Evolutionary conservation across 2,113 vertebrate genomes (phyloP), one percentile per base, ranked within the genome.

Genomic region (Corydoras maculifer): DNA sequence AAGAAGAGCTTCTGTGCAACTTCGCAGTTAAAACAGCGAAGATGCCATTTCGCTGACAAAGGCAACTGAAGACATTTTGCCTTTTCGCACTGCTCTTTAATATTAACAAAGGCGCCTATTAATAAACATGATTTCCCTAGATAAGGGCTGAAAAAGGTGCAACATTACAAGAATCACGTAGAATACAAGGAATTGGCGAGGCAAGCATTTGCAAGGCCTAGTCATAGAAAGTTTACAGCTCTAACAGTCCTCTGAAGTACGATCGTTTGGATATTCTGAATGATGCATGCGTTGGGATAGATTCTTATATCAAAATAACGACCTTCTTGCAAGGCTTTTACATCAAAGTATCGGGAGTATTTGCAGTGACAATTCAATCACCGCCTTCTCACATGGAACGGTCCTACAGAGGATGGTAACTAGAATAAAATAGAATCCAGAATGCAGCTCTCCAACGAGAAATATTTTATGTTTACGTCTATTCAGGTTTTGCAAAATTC

Each of bases 81-180:
- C 67, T 51, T n/a, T n/a, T 10, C 53, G 58, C 64, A 9, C 35
- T 13, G 31, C 55, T 2, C 30, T 68, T 76, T 70, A 79, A 79
- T 66, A 54, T 70, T 76, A 69, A 76, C 70, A 69, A 69, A 15
- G 57, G 18, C 14, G 58, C 64, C 57, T 62, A 80, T 77, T 80
- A 77, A 75, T 80, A 80, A 80, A 75, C 72, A 74, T 80, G 75
- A 74, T 53, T 43, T 50, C 43, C 18, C 35, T 14, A 53, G 64
- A 71, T 62, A 50, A 62, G 25, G 51, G 18, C 57, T 31, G 14
- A 58, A 54, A 65, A 48, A 13, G 25, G 65, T 62, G n/a, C 11
- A 58, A 63, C 74, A 78, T 68, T 73, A 43, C 53, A 68, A 30
- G 50, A 58, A 63, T 48, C 53, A 50, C 66, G 35, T 32, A 64